phyloP scores from a whole-genome alignment of 37 sponge, comb jelly and placozoan species.

The Aplysina aerophoba region DNA sequence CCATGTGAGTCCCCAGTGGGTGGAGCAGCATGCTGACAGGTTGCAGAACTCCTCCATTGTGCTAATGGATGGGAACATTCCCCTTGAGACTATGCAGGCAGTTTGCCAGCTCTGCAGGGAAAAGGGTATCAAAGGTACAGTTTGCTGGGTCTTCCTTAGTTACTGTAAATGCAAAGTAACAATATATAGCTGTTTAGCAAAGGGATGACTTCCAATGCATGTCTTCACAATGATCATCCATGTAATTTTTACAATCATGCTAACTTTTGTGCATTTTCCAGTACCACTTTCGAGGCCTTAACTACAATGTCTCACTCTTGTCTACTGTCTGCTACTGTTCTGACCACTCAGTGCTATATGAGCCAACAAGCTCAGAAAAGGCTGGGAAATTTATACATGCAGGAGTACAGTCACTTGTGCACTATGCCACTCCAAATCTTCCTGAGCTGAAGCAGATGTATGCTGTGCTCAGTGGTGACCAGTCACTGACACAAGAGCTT shows the following conservation, averaged over 20 bases:
- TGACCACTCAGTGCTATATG: slow-evolving; percentile 85
- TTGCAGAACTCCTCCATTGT: slow-evolving; percentile 55
- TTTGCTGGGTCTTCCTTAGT: background rate
- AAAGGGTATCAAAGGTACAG: slow-evolving; percentile 46
- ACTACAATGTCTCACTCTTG: too few relatives aligned
- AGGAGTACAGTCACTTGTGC: slow-evolving; percentile 21
- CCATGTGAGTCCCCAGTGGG: slow-evolving; percentile 48
- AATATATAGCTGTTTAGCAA: background rate
- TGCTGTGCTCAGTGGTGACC: background rate
- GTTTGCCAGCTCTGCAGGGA: slow-evolving; percentile 44
- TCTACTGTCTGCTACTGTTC: background rate
- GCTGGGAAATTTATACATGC: slow-evolving; percentile 46
- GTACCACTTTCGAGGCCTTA: too few relatives aligned
- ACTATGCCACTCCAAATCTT: slow-evolving; percentile 74
- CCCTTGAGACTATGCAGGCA: slow-evolving; percentile 41
- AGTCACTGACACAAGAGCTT: background rate
- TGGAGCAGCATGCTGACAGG: slow-evolving; percentile 33
- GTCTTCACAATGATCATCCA: background rate
- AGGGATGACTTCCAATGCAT: background rate
- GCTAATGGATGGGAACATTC: slow-evolving; percentile 73
- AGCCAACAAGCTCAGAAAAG: slow-evolving; percentile 77
- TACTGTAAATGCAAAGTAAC: background rate
- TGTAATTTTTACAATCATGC: too few relatives aligned
- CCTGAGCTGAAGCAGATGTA: slow-evolving; percentile 65
- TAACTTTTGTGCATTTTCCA: too few relatives aligned